A percentile compares a stretch with the other conserved stretches of the same genome.
Evolutionary conservation across 1,140 invertebrate genomes (phyloP).

Genomic region (Adelges cooleyi): DNA sequence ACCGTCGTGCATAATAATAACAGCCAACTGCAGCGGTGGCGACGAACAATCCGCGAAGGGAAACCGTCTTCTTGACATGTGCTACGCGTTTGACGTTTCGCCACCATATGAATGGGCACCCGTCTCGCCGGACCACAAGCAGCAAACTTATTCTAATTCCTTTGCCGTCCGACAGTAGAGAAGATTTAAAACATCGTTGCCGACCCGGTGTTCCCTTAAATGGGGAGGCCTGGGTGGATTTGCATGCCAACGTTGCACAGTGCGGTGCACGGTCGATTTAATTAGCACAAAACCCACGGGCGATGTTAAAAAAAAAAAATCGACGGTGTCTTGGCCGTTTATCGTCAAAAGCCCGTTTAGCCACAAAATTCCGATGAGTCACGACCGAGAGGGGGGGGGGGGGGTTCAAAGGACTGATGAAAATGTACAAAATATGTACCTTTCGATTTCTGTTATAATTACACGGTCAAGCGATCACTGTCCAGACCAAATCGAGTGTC

Average conservation of each 20-base stretch:
- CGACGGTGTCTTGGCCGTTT: no score
- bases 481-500: no score
- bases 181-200: slow-evolving; percentile 2
- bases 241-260: no score
- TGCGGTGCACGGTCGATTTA: background rate
- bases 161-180: background rate
- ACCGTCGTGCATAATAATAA: slow-evolving; percentile 10
- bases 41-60: background rate
- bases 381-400: no score
- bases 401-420: no score
- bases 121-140: background rate
- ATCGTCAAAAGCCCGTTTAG: no score
- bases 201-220: background rate
- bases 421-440: no score
- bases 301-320: no score
- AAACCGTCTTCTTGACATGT: background rate
- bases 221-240: background rate
- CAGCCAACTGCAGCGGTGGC: background rate
- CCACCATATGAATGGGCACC: background rate
- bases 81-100: background rate
- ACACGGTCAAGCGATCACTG: no score
- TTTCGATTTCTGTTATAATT: no score
- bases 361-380: no score
- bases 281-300: background rate
- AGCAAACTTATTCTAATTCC: background rate